These are phyloP conservation scores for Branchellion lobata DNA, from an alignment of 2,888 invertebrate genomes.

Conservation along the genomic window DNA sequence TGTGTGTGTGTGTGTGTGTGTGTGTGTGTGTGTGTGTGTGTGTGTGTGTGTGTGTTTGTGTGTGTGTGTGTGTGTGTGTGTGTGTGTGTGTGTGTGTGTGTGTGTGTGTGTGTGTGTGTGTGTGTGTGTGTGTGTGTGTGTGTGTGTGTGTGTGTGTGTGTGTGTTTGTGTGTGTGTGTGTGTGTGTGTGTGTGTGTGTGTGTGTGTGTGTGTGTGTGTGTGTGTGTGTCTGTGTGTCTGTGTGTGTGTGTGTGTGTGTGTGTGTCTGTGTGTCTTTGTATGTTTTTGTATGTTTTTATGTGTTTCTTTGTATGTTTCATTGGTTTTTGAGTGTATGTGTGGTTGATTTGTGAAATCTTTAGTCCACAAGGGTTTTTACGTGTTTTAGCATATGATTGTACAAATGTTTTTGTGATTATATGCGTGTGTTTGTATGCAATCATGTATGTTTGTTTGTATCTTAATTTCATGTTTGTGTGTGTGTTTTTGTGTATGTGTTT, in stretches of 20 bases:
- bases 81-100: constrained; percentile 26
- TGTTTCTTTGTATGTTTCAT: not conserved
- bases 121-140: constrained; percentile 33
- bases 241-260: not conserved
- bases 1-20: constrained; percentile 31
- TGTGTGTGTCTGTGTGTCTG: constrained; percentile 23
- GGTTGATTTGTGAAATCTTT: not conserved
- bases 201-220: constrained; percentile 17
- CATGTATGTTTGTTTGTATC: too few relatives aligned
- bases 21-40: constrained; percentile 27
- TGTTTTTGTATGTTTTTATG: not conserved
- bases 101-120: constrained; percentile 33
- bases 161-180: constrained; percentile 14
- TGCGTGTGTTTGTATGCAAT: too few relatives aligned
- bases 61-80: constrained; percentile 35
- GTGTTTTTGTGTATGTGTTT: too few relatives aligned
- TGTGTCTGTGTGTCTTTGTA: too few relatives aligned
- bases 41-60: constrained; percentile 30
- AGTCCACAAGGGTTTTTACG: not conserved
- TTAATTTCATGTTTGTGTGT: too few relatives aligned
- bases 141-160: constrained; percentile 19
- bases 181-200: constrained; percentile 32
- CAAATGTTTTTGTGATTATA: too few relatives aligned
- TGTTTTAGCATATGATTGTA: too few relatives aligned
- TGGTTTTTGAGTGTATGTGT: constrained; percentile 2